Base-by-base conservation (phyloP, 2,113 vertebrate species). In the Salvelinus namaycush region DNA sequence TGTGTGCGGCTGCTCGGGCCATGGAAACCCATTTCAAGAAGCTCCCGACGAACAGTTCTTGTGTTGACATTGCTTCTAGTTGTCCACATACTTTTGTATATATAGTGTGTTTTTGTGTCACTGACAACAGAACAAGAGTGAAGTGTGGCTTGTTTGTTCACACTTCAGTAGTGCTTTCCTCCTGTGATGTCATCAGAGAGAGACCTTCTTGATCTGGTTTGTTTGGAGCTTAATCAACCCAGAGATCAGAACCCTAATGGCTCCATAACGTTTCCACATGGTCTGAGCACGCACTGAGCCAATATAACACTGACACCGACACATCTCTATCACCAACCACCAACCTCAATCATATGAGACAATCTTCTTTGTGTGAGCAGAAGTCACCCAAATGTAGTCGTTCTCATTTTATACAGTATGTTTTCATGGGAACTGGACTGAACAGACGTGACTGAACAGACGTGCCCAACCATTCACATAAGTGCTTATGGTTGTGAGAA, bases 191-290 rank as follows among this genome's bases (percentile, higher is more conserved):
- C 54, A 20, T 57, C 54, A 57, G 54, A 18, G 39, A 44, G 39
- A 44, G 54, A 57, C 54, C 20, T 57, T 18, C 16, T 3, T 57
- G 16, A 57, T 18, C 54, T 57, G 6, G 54, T 81, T 76, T 85
- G 24, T 66, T 29, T 70, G 83, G n/a, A 81, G 39, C 39, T 44
- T 44, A 9, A 44, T 44, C 34, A 34, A 7, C 6, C 34, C 51
- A 39, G 68, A 73, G 34, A 68, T 74, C 81, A 86, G 70, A 78
- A 71, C 39, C 39, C 68, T 68, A 78, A 82, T 68, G 76, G 26
- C 60, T 44, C 34, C 79, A 83, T 18, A 48, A 4, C 49, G 68
- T 13, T 34, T 73, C n/a, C 64, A 80, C 7, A 44, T 44, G 39
- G 39, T 67, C 31, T 31, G 60, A 75, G 70, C 20, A n/a, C 73